phyloP scores from a whole-genome alignment of 2,888 invertebrate genomes.

The Drosophila cognata region DNA sequence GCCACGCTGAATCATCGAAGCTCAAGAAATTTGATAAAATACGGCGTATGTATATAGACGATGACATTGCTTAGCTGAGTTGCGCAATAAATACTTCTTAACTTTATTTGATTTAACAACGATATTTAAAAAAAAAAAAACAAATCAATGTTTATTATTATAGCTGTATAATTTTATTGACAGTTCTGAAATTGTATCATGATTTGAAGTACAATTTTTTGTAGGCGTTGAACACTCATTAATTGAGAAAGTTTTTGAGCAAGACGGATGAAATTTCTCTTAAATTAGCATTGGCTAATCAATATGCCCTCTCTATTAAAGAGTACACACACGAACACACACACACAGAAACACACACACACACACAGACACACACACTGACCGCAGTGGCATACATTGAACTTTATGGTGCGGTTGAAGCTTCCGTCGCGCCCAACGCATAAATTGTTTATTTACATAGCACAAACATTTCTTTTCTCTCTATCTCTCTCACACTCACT shows the following conservation, averaged over 20 bases:
- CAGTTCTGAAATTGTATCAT: background rate
- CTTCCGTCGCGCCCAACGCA: conserved; percentile 54
- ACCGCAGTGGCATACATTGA: conserved; percentile 61
- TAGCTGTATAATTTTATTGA: background rate
- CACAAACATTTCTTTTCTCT: conserved; percentile 42
- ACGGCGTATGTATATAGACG: background rate
- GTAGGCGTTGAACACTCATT: background rate
- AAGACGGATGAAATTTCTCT: background rate
- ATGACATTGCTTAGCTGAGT: background rate
- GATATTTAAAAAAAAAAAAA: background rate
- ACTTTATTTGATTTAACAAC: background rate
- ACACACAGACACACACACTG: conserved; percentile 20
- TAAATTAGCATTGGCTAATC: background rate
- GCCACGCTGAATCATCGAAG: background rate
- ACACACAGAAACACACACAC: background rate
- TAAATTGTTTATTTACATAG: conserved; percentile 67
- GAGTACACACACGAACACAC: conserved; percentile 12
- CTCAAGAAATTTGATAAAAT: background rate
- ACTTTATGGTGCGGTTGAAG: conserved; percentile 60
- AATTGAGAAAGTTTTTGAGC: conserved; percentile 1
- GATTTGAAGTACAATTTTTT: background rate
- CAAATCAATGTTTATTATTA: background rate
- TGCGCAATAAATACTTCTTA: background rate
- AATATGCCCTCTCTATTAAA: conserved; percentile 22
- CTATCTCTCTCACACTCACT: conserved; percentile 13